Evolutionary conservation across 2,113 vertebrate species (phyloP), one percentile per base, ranked within the genome.

Genomic region (Thalassoma bifasciatum): DNA sequence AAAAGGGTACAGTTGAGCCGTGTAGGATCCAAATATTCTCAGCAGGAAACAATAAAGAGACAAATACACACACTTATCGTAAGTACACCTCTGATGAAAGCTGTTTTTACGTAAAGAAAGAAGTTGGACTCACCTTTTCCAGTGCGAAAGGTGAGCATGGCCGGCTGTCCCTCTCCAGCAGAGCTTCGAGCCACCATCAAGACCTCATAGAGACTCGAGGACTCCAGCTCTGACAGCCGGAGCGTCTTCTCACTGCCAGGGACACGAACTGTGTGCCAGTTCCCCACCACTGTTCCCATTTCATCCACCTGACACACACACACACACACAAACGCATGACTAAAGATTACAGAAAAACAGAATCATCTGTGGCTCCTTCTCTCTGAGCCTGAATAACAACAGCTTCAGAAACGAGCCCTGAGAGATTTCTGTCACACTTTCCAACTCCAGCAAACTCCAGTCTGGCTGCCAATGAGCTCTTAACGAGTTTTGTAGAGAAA

Each of bases 101-200:
- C 21, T 30, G 14, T 44, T 66, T 60, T n/a, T 34, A 38, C 4
- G 11, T 0, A 11, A 56, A 37, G 21, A 22, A 19, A 0, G 57
- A 21, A 21, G 30, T 40, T 7, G 24, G 22, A 24, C 94, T 89
- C 52, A 98, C 98, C 98, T 89, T 96, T 99, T 92, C 96, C 96
- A 1, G 98, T 99, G 61, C 98, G 96, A 78, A 99, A 99, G 0
- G 98, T 99, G 46, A 99, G 96, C 98, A 99, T 99, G 71, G 98
- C 97, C 0, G 97, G 96, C 66, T 99, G 97, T 0, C 97, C 98
- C 51, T 99, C 96, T 0, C 97, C 97, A 0, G 93, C 96, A 0
- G 93, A 76, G 0, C 93, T 99, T 34, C 97, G 93, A 1, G 98
- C 97, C 65, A 99, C 97, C 98, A 99, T 99, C 64, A 99, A 78